Conservation (phyloP, 2,113 vertebrate species). For the Phaethon lepturus region DNA sequence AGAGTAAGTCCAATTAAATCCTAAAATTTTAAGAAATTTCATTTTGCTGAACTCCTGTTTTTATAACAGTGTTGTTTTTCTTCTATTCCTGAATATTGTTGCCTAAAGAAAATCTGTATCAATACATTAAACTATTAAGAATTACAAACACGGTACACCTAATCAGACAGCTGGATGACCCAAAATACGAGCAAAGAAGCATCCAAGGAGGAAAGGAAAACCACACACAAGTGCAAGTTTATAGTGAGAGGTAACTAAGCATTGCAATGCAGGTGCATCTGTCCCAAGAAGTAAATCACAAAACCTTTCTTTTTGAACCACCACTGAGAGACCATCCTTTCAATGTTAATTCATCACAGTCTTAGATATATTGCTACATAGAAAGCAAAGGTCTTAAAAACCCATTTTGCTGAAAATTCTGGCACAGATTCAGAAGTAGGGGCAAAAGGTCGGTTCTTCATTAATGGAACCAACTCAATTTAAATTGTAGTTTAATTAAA, state of each 20-base stretch:
- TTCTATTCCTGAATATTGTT: not conserved
- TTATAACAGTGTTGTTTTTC: not conserved
- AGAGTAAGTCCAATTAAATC: not conserved
- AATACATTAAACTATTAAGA: slow-evolving; percentile 1
- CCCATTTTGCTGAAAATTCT: not conserved
- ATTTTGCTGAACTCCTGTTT: not conserved
- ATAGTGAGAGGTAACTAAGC: not conserved
- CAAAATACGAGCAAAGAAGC: not conserved
- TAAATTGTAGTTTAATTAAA: slow-evolving; percentile 63
- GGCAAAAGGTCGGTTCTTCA: slow-evolving; percentile 44
- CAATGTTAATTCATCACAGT: not conserved
- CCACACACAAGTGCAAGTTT: not conserved
- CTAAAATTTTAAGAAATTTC: not conserved
- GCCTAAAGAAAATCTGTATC: slow-evolving; percentile 1
- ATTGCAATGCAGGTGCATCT: not conserved
- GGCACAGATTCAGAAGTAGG: not conserved
- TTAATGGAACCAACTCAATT: slow-evolving; percentile 54
- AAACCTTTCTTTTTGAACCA: not conserved
- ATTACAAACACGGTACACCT: not conserved
- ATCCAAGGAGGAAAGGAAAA: not conserved
- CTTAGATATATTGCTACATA: not conserved
- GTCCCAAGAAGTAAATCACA: not conserved
- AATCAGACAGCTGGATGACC: not conserved
- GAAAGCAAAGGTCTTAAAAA: not conserved
- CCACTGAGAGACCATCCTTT: not conserved